Evolutionary conservation across 2,113 vertebrate species (phyloP).

Genomic region (Raphicerus campestris): DNA sequence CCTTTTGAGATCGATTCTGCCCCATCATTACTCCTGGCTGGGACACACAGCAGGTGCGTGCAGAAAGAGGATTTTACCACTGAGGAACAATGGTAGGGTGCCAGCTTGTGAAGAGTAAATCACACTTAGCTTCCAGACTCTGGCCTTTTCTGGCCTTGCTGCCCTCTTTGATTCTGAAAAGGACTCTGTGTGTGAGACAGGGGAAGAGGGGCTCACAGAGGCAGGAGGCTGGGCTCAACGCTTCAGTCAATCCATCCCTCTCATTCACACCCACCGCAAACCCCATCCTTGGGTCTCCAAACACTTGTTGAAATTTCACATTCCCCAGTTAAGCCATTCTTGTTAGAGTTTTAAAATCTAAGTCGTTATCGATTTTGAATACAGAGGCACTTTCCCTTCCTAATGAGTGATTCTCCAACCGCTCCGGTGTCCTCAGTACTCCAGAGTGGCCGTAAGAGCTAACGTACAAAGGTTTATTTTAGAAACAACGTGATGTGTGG

Average conservation of each 20-base stretch:
- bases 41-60: background rate
- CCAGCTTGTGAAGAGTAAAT: background rate
- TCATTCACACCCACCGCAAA: fast-evolving
- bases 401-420: background rate
- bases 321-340: background rate
- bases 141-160: background rate
- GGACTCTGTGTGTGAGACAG: background rate
- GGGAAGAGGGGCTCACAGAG: background rate
- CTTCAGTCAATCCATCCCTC: background rate
- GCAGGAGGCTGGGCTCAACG: background rate
- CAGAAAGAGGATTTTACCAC: background rate
- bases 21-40: background rate
- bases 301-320: background rate
- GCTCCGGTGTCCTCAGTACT: background rate
- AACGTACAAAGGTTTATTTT: background rate
- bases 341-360: background rate
- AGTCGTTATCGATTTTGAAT: background rate
- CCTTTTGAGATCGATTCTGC: background rate
- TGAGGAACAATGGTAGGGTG: background rate
- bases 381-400: background rate
- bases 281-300: background rate
- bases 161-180: background rate
- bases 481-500: background rate
- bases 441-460: background rate
- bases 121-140: background rate